Percentiles rank a stretch among this genome's conserved stretches.
Evolutionary conservation across 2,888 invertebrate genomes (phyloP).

Genomic region (Cataglyphis cursor): DNA sequence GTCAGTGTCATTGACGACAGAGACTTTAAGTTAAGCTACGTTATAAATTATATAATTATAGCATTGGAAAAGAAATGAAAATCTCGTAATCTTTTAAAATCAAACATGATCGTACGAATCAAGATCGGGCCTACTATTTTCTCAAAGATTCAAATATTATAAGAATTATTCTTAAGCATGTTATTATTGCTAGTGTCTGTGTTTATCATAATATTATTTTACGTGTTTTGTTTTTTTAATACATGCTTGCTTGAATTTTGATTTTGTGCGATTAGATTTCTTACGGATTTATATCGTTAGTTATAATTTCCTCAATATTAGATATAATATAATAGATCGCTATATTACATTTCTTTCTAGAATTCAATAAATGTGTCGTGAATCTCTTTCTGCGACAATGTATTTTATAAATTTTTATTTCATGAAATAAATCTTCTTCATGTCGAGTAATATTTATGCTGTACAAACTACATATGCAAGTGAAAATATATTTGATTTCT

Average conservation of each 20-base stretch:
- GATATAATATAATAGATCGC: too few species aligned
- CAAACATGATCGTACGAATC: neutral
- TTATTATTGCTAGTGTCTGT: neutral
- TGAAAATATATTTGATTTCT: constrained; percentile 26
- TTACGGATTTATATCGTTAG: neutral
- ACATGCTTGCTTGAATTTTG: neutral
- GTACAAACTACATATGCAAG: neutral
- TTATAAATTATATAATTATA: neutral
- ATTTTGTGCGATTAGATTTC: neutral
- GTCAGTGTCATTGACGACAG: neutral
- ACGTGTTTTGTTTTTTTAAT: neutral
- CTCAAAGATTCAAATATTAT: neutral
- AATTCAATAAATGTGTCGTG: neutral
- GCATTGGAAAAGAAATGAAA: neutral
- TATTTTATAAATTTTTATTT: constrained; percentile 17
- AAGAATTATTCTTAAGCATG: neutral
- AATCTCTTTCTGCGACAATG: neutral
- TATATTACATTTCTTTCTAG: neutral
- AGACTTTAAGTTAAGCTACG: neutral
- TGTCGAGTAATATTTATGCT: neutral
- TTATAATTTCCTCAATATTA: neutral
- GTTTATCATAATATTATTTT: neutral
- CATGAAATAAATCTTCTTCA: neutral
- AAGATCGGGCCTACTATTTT: neutral
- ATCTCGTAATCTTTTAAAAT: neutral